Evolutionary conservation across 2,888 invertebrate species (phyloP), one percentile per base, ranked within the genome.

Genomic region (Homarus gammarus): DNA sequence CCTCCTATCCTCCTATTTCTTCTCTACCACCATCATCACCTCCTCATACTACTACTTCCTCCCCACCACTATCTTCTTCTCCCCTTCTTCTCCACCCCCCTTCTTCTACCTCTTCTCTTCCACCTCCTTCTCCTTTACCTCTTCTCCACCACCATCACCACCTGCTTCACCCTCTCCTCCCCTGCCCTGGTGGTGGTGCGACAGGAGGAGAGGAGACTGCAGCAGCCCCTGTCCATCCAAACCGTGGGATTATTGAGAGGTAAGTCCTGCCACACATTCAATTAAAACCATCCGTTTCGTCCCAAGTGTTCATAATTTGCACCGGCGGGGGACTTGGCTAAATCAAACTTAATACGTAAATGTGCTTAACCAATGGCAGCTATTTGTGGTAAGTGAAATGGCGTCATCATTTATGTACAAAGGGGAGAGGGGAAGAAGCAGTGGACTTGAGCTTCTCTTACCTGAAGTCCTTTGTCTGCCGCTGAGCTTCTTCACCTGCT

Each of bases 341-440:
- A 87, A 87, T 87, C 87, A 87, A 87, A 87, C 84, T 84, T 84
- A 84, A 84, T 84, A 56, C 84, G 75, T 84, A 84, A 84, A 84
- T 84, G 84, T 84, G 51, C 84, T 84, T 84, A 84, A 84, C 84
- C 84, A 75, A 84, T 84, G 84, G 84, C 75, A 75, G 84, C 84
- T 84, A 84, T 84, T 75, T 84, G 84, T 75, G 84, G 84, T 61
- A 61, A 84, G 83, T 84, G 83, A 49, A 84, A 72, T 84, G 75
- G 56, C 51, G 75, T 36, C 75, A 70, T 84, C 84, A 51, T 51
- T 84, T 84, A 84, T 84, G 72, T 73, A 56, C 84, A 38, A 61
- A 75, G 56, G 84, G 84, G 84, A 40, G 75, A 84, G 84, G 84
- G 84, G 56, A 56, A 18, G 64, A 38, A n/a, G 31, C 27, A 44